Base-by-base conservation (phyloP, 2,797 vertebrate genomes). In the Cercopithecus neglectus region DNA sequence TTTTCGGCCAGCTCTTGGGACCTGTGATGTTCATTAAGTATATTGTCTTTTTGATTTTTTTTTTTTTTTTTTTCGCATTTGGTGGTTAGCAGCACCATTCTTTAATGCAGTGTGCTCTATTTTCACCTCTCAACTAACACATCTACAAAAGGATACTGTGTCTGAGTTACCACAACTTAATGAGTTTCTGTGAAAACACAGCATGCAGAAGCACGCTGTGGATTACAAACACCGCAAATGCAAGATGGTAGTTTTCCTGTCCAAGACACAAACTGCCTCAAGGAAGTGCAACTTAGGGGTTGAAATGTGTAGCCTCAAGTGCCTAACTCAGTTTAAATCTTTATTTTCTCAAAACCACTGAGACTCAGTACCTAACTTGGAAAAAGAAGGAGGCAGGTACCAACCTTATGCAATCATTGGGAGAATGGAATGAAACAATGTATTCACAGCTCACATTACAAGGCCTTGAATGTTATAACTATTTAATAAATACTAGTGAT, bases 151-250 rank as follows among this genome's bases (percentile, higher is more conserved):
- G 3, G 7, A 82, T 48, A 44, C 4, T 5, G 0, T 64, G 10
- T 72, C 33, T 39, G 6, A 2, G 28, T n/a, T 26, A 1, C 30
- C 55, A 72, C 12, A 33, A 14, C 10, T 74, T 41, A 33, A 0
- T 41, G 53, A 75, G 26, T 75, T 80, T 92, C 78, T 95, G 17
- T 76, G 82, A 84, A 72, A 79, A 72, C 14, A 87, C 1, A 46
- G 8, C 24, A 46, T 1, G 1, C 26, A 28, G 17, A 85, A 50
- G 4, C 13, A 41, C 8, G 11, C 33, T 16, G 41, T 22, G 5
- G 13, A 70, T 3, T 28, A 75, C 21, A 59, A 82, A 78, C 6
- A 53, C 3, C 72, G 61, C 55, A 33, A 41, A 81, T 55, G 12
- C 7, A 72, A 30, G 6, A 36, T 36, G 8, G 13, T 78, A 72